Evolutionary conservation across 1,140 invertebrate genomes (phyloP), one percentile per base, ranked within the genome.

Genomic region (Hypothenemus hampei): DNA sequence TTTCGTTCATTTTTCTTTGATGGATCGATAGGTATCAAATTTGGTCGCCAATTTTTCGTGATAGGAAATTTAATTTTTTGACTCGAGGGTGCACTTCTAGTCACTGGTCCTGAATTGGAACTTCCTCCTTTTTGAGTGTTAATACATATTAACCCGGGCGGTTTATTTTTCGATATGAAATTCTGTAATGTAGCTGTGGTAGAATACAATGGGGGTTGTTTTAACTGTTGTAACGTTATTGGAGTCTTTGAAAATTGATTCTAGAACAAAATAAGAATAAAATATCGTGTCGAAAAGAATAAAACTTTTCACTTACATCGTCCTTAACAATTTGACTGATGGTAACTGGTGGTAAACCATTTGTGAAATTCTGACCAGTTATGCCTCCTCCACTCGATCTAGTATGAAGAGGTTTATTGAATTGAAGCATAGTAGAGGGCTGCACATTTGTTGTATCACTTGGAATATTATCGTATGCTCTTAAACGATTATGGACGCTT

Each of bases 401-500:
- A 36, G 49, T 67, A 22, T 58, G 63, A 26, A 64, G 61, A 36
- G 61, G 59, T 50, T 65, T 67, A 56, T 65, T 68, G 37, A 63
- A 70, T 18, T 61, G 65, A 35, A 65, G 26, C 64, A 70, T 67
- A 23, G 62, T 65, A 33, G 67, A 31, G 4, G 67, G 66, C 52
- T 69, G 64, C 7, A 65, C 52, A 21, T 58, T 61, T 1, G 51
- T 54, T 15, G 69, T 61, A 43, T 71, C 72, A 4, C 67, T 68
- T 0, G 73, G 69, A 16, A 77, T 66, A 43, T 79, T 82, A 58
- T 89, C 87, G 59, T 84, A 90, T 0, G 87, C 83, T 22, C 83
- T 78, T 1, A 90, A 70, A 29, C 88, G 76, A 67, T 86, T 89
- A 60, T 87, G 83, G 3, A 89, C 85, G 6, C 85, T 87, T 39